Percentiles rank a stretch among this genome's conserved stretches.
phyloP scores from a whole-genome alignment of 2,113 vertebrate species.

The Diglossa brunneiventris region DNA sequence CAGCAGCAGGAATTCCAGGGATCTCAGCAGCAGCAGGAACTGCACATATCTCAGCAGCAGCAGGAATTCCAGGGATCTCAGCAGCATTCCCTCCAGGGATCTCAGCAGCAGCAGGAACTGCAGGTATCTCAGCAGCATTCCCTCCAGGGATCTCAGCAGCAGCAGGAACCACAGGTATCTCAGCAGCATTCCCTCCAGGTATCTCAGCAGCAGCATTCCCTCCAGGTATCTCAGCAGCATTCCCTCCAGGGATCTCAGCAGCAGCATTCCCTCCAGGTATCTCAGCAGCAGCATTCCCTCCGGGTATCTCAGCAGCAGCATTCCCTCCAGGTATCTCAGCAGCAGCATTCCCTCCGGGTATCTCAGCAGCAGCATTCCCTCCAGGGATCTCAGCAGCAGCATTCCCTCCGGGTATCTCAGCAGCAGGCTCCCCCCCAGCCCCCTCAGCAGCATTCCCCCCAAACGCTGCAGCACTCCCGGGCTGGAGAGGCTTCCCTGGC shows the following conservation, averaged over 20 bases:
- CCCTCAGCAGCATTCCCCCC: not conserved
- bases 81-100: not conserved
- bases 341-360: not conserved
- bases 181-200: not conserved
- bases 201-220: not conserved
- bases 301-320: not conserved
- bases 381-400: not conserved
- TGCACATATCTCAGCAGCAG: not conserved
- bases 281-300: not conserved
- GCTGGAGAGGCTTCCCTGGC: not conserved
- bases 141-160: no score
- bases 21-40: no score
- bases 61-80: not conserved
- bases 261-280: not conserved
- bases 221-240: not conserved
- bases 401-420: not conserved
- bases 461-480: fast-evolving
- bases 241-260: not conserved
- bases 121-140: no score
- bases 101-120: fast-evolving
- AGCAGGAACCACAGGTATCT: not conserved
- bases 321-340: no score
- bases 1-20: not conserved
- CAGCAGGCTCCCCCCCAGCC: not conserved
- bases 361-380: not conserved